Evolutionary conservation across 2,113 vertebrate species (phyloP), one percentile per base, ranked within the genome.

Genomic region (Aleadryas rufinucha): DNA sequence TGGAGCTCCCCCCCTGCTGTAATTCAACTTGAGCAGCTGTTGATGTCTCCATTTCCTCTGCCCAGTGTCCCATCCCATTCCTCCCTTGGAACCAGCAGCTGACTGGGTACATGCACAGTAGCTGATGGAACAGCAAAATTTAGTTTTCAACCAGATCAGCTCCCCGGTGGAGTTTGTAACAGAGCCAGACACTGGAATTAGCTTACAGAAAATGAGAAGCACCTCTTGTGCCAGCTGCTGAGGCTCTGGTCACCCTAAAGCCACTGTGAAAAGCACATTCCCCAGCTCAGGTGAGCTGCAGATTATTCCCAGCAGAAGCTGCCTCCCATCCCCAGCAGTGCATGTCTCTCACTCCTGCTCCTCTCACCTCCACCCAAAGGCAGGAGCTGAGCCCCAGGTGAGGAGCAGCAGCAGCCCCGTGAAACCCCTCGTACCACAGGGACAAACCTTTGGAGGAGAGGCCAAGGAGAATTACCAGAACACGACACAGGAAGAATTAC

Each of bases 131-230:
- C 10, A n/a, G 41, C 23, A 59, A 60, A 65, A 42, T 27, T 18
- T 10, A 59, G 13, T 41, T 78, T 35, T 64, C 19, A 35, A 27
- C 14, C 56, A 61, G 24, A 35, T 52, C 54, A 82, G 50, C 37
- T 37, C 44, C 64, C 64, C 17, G 39, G 65, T 44, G 22, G 65
- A 27, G 26, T 54, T 23, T 60, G 19, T 8, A 42, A 15, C 6
- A 4, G 44, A 61, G 76, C 44, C 71, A 18, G 56, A 27, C 49
- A 24, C 23, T 20, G 33, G 30, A 39, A 33, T 24, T 7, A 33
- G 28, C 6, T 5, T 1, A 41, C 0, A 5, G 64, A 18, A 39
- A 44, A 31, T 2, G 24, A 64, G 39, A 88, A 31, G 1, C 49
- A 19, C 5, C 75, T 65, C 13, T 6, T 26, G 33, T 10, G 26